Conservation (phyloP, 2,113 vertebrate species). For the Hippocampus barbouri region DNA sequence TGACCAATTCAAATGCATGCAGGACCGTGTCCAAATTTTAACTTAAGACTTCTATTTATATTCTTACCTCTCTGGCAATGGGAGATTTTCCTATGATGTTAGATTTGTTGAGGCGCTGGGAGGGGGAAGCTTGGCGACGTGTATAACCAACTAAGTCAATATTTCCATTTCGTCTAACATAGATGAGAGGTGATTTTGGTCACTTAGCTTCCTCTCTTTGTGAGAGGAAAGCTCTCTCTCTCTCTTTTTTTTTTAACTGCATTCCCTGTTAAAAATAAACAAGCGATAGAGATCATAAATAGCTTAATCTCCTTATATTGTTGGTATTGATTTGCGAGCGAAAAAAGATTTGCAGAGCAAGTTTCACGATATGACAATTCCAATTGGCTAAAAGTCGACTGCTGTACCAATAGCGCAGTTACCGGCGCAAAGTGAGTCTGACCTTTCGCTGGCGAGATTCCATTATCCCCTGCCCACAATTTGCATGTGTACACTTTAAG, state of each 20-base stretch:
- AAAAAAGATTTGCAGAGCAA: not conserved
- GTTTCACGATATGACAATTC: not conserved
- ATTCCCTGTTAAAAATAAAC: not conserved
- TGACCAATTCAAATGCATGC: not conserved
- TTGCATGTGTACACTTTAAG: constrained; percentile 25
- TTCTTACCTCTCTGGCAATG: not conserved
- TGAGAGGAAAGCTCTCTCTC: too few species aligned
- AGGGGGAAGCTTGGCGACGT: too few species aligned
- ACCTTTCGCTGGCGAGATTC: constrained; percentile 38
- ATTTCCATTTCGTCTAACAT: too few species aligned
- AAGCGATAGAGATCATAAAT: not conserved
- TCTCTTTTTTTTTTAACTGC: not conserved
- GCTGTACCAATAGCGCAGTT: not conserved
- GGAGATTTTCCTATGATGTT: too few species aligned
- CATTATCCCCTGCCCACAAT: constrained; percentile 52
- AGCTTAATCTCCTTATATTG: not conserved
- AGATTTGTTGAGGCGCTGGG: too few species aligned
- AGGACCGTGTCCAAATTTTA: not conserved
- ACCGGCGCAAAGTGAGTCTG: constrained; percentile 17
- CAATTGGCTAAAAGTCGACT: not conserved
- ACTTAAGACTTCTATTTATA: not conserved
- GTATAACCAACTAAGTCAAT: too few species aligned
- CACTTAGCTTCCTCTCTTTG: too few species aligned
- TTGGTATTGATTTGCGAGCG: constrained; percentile 1
- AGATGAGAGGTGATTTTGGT: too few species aligned